These are phyloP conservation scores for Hippoglossus hippoglossus DNA, from an alignment of 2,797 vertebrate species.

Conservation along the genomic window DNA sequence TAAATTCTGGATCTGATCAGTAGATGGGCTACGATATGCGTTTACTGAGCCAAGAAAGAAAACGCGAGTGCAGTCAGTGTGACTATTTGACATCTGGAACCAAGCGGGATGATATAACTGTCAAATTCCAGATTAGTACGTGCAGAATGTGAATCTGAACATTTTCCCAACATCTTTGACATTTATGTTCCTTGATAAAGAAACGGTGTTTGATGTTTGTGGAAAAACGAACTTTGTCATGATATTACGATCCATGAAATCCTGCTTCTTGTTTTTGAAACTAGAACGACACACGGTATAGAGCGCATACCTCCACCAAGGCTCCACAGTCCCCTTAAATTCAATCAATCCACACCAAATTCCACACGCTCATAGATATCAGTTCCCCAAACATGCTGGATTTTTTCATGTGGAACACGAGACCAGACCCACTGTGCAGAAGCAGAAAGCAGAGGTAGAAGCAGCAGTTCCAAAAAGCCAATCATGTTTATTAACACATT, in stretches of 20 bases:
- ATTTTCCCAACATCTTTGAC: not conserved
- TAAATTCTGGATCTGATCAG: constrained; percentile 25
- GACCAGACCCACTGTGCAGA: no score
- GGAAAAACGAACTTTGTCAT: not conserved
- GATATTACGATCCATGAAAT: not conserved
- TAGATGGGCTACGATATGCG: not conserved
- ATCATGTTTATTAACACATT: no score
- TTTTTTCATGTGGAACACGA: no score
- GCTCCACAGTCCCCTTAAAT: no score
- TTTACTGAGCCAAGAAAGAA: constrained; percentile 13
- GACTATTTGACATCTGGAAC: constrained; percentile 17
- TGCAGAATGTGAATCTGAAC: not conserved
- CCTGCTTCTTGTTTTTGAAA: not conserved
- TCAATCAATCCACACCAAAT: no score
- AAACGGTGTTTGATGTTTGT: no score
- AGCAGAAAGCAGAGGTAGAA: no score
- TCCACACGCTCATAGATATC: no score
- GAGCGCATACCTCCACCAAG: no score
- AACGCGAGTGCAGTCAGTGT: constrained; percentile 15
- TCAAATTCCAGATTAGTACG: constrained; percentile 6
- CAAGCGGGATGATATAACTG: constrained; percentile 20
- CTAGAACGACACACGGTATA: no score
- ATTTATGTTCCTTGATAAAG: not conserved
- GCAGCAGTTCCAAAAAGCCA: no score
- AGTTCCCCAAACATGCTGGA: no score